Evolutionary conservation across 1,140 invertebrate species (phyloP), one percentile per base, ranked within the genome.

Genomic region (Sycophila sp.): DNA sequence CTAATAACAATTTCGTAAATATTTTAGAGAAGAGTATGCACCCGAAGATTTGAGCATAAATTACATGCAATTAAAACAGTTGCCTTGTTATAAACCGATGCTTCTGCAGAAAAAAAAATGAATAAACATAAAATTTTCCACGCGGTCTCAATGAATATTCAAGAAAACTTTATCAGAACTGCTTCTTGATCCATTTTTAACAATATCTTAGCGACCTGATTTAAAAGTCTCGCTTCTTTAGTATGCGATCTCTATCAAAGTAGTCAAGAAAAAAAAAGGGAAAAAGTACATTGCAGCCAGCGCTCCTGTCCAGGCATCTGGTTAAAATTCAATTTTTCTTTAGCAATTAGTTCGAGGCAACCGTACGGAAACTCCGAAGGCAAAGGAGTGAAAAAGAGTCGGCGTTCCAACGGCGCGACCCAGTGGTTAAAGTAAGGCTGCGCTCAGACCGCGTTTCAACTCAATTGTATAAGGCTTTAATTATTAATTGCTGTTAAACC

Each of bases 341-440:
- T 17, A 28, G 59, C 59, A 63, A 63, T 63, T 63, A 63, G 59
- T 36, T 49, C 38, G 64, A 36, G 58, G 40, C 36, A 68, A 24
- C 38, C 51, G 62, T 62, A 49, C 65, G 68, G 34, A 68, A 69
- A 28, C 24, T 28, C 38, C 19, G 56, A 56, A 30, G 70, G 30
- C 7, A 70, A 69, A n/a, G n/a, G 59, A 64, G 53, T 36, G 71
- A 72, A 53, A 72, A 63, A 42, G 49, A 30, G 51, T 13, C 13
- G 26, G 2, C 10, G 24, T 13, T 32, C 2, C 51, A 4, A 8
- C n/a, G 19, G 17, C 11, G 19, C 10, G 24, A 22, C n/a, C 0
- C 42, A 63, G 59, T 49, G 40, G 42, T 47, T 47, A 19, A n/a
- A 34, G 59, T 49, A 26, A 49, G 10, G 10, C 22, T 47, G 28